Base-by-base conservation (phyloP, 2,113 vertebrate species). In the Cynopterus brachyotis region DNA sequence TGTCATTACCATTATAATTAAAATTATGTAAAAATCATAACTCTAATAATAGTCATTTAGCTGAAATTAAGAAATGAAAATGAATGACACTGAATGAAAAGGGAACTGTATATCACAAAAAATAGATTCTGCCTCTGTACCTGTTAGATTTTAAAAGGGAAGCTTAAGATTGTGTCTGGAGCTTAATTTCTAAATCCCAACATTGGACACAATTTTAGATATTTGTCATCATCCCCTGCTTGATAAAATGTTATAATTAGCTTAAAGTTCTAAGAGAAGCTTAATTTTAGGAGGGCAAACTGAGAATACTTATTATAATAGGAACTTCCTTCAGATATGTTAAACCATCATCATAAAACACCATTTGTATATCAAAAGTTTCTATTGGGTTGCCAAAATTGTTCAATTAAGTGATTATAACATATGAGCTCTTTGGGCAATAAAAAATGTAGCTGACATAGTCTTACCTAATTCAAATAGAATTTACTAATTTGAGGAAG, bases 151-250 rank as follows among this genome's bases (percentile, higher is more conserved):
- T 92, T 64, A 94, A 91, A 95, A 83, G 42, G 3, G 20, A 92
- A 86, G 13, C 17, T 92, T 67, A 59, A 83, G 30, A 26, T 20
- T 79, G 3, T 60, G 16, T 12, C n/a, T 81, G 28, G n/a, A 83
- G 19, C 32, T 93, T 79, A 90, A 88, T 96, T 97, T 96, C 35
- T 67, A 91, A 88, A 66, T 47, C 5, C 45, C 10, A 60, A 70
- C 81, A 62, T 30, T 70, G n/a, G 19, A 28, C 26, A 84, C 59
- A 40, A 42, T 50, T 75, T 93, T 57, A 96, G 42, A 40, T 32
- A 69, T 69, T 69, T 93, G 16, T 75, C 47, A 82, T 92, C 28
- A 78, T 3, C 32, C 16, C 5, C 15, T 75, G 22, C 83, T 96
- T 83, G 6, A 69, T 50, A 93, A 96, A 81, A 83, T 95, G n/a